Evolutionary conservation across 1,140 invertebrate genomes (phyloP).

Genomic region (Stratiolaelaps scimitus): DNA sequence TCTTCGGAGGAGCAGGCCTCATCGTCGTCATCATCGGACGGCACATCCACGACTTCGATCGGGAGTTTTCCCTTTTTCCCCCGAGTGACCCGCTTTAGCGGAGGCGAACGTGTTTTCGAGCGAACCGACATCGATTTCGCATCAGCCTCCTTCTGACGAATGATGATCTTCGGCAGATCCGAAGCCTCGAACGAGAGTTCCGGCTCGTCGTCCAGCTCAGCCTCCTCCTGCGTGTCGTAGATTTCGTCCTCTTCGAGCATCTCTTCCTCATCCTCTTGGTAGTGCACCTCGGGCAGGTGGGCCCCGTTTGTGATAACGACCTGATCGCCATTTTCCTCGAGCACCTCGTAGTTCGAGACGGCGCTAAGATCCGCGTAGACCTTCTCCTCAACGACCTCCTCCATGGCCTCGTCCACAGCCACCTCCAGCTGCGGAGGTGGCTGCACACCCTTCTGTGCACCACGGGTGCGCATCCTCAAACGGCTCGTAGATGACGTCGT

Average conservation of each 20-base stretch:
- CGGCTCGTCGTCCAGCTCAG: constrained; percentile 3
- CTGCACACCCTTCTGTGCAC: too few species aligned
- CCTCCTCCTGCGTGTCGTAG: neutral
- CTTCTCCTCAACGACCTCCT: neutral
- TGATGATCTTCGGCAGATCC: constrained; percentile 6
- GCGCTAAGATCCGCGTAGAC: constrained; percentile 21
- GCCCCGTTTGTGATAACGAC: too few species aligned
- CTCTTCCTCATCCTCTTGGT: constrained; percentile 24
- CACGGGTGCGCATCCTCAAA: too few species aligned
- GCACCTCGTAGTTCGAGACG: constrained; percentile 19
- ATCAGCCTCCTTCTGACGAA: constrained; percentile 14
- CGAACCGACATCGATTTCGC: constrained; percentile 9
- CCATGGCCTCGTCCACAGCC: too few species aligned
- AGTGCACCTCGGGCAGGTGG: constrained; percentile 13
- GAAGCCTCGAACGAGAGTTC: constrained; percentile 11
- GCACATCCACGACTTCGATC: neutral
- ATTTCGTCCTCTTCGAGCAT: constrained; percentile 23
- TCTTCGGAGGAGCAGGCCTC: constrained; percentile 14
- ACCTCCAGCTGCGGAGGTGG: too few species aligned
- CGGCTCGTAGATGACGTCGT: too few species aligned
- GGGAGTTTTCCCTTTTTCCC: constrained; percentile 20
- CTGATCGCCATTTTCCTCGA: constrained; percentile 11
- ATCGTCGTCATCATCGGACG: constrained; percentile 17
- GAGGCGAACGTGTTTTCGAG: constrained; percentile 15
- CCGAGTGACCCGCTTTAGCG: constrained; percentile 16